Conservation (phyloP, 2,888 invertebrate genomes). For the Pachycephus smyrnensis region DNA sequence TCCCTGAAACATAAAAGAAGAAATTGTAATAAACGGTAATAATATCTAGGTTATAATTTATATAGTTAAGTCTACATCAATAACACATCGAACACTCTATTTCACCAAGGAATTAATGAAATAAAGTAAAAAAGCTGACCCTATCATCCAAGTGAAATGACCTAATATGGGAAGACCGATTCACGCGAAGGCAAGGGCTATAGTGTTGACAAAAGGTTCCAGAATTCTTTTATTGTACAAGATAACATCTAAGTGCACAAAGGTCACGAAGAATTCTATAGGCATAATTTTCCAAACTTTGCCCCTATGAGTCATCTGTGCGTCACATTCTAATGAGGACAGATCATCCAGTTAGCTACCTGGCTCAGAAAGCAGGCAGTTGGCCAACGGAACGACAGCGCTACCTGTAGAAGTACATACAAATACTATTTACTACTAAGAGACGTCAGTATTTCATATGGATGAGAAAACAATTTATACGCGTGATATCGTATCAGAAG, state of each 20-base stretch:
- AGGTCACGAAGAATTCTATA: background rate
- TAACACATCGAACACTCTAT: background rate
- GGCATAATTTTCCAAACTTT: background rate
- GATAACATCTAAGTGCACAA: background rate
- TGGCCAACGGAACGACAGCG: background rate
- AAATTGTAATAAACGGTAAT: background rate
- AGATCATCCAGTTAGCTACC: background rate
- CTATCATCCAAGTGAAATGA: background rate
- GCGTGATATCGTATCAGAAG: too few relatives aligned
- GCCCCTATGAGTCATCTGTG: background rate
- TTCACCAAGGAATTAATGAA: background rate
- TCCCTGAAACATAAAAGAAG: constrained; percentile 79
- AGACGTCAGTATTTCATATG: background rate
- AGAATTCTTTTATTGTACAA: background rate
- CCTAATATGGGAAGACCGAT: background rate
- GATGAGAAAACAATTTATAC: background rate
- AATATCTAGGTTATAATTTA: background rate
- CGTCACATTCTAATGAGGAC: background rate
- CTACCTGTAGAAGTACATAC: background rate
- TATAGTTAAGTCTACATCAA: background rate
- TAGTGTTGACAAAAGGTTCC: background rate
- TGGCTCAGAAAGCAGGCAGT: background rate
- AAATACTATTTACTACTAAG: background rate
- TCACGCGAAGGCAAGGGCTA: background rate
- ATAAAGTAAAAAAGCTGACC: background rate